Conservation (phyloP, 2,113 vertebrate genomes). For the Ancistrus triradiatus region DNA sequence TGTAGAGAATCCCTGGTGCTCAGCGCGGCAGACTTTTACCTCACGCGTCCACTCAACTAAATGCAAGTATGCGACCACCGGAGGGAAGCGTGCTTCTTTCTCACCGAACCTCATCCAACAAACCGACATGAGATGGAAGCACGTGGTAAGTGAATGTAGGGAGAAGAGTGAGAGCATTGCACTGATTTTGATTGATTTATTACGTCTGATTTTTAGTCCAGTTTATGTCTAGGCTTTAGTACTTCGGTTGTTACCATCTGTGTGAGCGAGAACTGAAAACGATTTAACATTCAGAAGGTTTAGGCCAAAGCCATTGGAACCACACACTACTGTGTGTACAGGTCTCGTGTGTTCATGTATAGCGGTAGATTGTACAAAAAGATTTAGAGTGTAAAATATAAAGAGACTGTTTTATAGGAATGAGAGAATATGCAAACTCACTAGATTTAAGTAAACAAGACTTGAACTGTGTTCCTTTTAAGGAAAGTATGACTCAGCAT, state of each 20-base stretch:
- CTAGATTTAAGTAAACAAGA: no score
- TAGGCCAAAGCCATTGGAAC: not conserved
- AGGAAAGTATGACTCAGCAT: no score
- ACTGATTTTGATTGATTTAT: slow-evolving; percentile 46
- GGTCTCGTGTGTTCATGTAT: slow-evolving; percentile 51
- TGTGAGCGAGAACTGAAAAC: not conserved
- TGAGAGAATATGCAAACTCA: no score
- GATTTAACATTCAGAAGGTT: not conserved
- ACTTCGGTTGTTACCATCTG: no score
- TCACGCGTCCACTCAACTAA: not conserved
- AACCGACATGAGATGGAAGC: slow-evolving; percentile 24
- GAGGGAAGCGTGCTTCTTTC: not conserved
- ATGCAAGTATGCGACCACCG: slow-evolving; percentile 11
- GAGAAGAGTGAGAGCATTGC: slow-evolving; percentile 39
- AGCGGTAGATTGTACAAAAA: slow-evolving; percentile 46
- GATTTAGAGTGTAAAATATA: slow-evolving; percentile 39
- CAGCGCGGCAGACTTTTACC: not conserved
- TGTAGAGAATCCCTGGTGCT: slow-evolving; percentile 4
- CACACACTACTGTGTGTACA: slow-evolving; percentile 26
- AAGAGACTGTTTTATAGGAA: no score
- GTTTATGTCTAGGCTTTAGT: no score
- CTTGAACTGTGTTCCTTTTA: no score
- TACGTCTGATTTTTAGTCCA: not conserved
- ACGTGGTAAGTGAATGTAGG: slow-evolving; percentile 33
- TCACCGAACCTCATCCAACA: slow-evolving; percentile 2